A percentile compares a stretch with the other conserved stretches of the same genome.
Conservation (phyloP, 2,888 invertebrate genomes). For the Acronicta alni region DNA sequence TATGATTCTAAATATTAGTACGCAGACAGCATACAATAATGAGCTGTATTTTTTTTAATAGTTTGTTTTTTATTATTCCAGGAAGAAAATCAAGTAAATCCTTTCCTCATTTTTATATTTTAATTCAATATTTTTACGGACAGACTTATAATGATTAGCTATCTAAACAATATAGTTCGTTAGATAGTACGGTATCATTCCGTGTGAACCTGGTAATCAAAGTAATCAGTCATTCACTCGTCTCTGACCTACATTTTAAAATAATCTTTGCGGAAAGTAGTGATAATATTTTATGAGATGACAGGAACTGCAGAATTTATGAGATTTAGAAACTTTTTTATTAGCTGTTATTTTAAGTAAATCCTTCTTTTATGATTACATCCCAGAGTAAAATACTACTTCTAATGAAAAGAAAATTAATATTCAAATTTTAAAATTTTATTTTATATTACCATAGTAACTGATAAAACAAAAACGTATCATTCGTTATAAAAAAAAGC, state of each 20-base stretch:
- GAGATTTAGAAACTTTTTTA: too few relatives aligned
- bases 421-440: constrained; percentile 3
- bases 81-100: too few relatives aligned
- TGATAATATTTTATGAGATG: not conserved
- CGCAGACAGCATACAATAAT: too few relatives aligned
- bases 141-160: constrained; percentile 23
- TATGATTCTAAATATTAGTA: too few relatives aligned
- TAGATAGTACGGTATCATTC: constrained; percentile 18
- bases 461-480: constrained; percentile 6
- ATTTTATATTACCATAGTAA: constrained; percentile 5
- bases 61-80: too few relatives aligned
- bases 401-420: constrained; percentile 10
- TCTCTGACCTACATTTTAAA: constrained; percentile 24
- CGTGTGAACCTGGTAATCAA: constrained; percentile 15
- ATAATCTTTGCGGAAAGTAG: constrained; percentile 7
- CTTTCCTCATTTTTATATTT: not conserved
- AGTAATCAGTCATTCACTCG: constrained; percentile 38
- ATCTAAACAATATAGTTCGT: constrained; percentile 10
- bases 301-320: too few relatives aligned
- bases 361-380: too few relatives aligned
- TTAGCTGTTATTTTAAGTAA: too few relatives aligned
- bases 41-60: too few relatives aligned
- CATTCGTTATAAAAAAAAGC: constrained; percentile 1
- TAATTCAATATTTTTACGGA: not conserved
- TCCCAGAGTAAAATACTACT: not conserved